A percentile compares a stretch with the other conserved stretches of the same genome.
These are phyloP conservation scores for Amazonetta brasiliensis DNA, from an alignment of 2,797 vertebrate species.

Conservation along the genomic window DNA sequence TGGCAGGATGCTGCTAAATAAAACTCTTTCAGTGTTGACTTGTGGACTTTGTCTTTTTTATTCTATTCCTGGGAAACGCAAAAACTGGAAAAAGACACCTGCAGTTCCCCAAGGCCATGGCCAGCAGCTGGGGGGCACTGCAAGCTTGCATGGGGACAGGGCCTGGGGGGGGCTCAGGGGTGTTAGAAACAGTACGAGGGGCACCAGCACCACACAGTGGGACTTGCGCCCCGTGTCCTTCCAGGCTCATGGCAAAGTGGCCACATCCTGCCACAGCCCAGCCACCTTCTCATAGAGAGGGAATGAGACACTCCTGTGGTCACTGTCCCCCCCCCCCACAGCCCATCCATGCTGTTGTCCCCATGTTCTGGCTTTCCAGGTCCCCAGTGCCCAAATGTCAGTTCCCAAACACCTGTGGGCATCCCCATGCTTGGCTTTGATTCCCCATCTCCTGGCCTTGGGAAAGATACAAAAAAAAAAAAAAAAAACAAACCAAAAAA, in stretches of 20 bases:
- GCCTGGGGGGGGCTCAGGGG: not conserved
- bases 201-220: accelerated
- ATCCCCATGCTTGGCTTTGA: not conserved
- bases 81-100: not conserved
- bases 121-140: accelerated
- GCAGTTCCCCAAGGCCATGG: accelerated
- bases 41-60: not conserved
- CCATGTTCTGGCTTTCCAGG: not conserved
- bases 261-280: accelerated
- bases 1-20: not conserved
- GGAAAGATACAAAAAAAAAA: not conserved
- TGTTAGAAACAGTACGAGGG: not conserved
- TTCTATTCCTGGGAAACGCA: not conserved
- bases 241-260: not conserved
- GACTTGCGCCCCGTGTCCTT: too few species aligned
- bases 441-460: accelerated
- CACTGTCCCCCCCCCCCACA: not conserved
- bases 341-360: not conserved
- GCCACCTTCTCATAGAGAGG: accelerated
- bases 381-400: not conserved
- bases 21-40: not conserved
- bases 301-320: not conserved
- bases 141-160: accelerated
- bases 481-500: not conserved
- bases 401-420: not conserved